Evolutionary conservation across 2,797 vertebrate species (phyloP).

Genomic region (Gambelia wislizenii): DNA sequence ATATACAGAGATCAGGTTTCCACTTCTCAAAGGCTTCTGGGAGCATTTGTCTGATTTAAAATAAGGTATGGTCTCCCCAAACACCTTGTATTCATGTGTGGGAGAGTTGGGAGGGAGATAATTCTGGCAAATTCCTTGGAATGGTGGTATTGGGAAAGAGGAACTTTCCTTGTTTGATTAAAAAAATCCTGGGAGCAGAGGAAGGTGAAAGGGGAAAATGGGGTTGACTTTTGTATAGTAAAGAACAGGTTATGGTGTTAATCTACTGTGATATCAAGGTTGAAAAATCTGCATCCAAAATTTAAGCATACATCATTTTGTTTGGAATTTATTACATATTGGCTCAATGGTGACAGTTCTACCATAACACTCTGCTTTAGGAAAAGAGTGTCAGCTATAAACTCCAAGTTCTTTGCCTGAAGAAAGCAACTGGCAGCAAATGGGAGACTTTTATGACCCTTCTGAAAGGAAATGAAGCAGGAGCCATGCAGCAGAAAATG

Average conservation of each 20-base stretch:
- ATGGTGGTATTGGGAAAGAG: neutral
- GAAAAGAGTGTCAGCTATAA: neutral
- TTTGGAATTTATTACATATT: neutral
- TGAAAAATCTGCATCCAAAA: neutral
- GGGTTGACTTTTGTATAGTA: neutral
- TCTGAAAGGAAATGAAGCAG: slow-evolving; percentile 12
- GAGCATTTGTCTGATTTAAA: too few relatives aligned
- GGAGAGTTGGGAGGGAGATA: too few relatives aligned
- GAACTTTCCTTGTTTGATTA: neutral
- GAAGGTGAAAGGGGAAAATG: neutral
- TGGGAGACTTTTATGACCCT: neutral
- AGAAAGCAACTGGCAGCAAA: neutral
- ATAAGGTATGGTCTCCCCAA: too few relatives aligned
- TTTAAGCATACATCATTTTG: too few relatives aligned
- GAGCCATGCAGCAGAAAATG: neutral
- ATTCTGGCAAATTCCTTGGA: too few relatives aligned
- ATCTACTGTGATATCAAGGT: neutral
- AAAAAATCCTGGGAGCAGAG: neutral
- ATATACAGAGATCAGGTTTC: too few relatives aligned
- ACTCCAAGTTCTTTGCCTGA: neutral
- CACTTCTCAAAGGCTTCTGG: too few relatives aligned
- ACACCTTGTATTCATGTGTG: too few relatives aligned
- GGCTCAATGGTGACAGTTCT: neutral
- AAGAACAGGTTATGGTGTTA: neutral
- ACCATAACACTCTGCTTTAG: neutral